Conservation (phyloP, 1,140 invertebrate genomes). For the Diorhabda sublineata region DNA sequence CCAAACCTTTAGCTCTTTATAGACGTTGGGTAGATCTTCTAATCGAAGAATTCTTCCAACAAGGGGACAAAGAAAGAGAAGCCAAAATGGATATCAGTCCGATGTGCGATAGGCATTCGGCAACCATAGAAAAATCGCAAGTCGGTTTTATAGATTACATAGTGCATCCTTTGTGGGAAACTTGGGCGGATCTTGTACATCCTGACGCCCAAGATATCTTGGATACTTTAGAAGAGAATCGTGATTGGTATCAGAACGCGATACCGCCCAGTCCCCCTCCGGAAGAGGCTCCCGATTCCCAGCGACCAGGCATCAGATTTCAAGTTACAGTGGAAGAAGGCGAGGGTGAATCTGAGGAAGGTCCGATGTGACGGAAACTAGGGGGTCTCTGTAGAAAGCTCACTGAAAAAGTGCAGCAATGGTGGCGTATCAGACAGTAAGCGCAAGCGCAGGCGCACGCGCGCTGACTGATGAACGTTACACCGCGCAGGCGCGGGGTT, state of each 20-base stretch:
- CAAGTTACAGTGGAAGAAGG: conserved; percentile 84
- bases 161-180: conserved; percentile 98
- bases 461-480: conserved; percentile 26
- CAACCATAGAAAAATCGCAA: conserved; percentile 97
- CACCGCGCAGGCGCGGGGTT: conserved; percentile 43
- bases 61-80: conserved; percentile 90
- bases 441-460: conserved; percentile 44
- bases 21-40: conserved; percentile 87
- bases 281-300: conserved; percentile 43
- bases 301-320: conserved; percentile 40
- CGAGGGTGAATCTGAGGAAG: conserved; percentile 61
- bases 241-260: conserved; percentile 94
- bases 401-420: conserved; percentile 77
- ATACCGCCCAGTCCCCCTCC: conserved; percentile 73
- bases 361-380: conserved; percentile 84
- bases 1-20: conserved; percentile 94
- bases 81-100: conserved; percentile 93
- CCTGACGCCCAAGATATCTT: conserved; percentile 97
- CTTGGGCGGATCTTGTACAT: conserved; percentile 98
- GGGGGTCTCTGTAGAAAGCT: conserved; percentile 79
- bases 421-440: conserved; percentile 70
- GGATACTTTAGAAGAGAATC: conserved; percentile 95
- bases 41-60: conserved; percentile 97
- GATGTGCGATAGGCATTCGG: conserved; percentile 94
- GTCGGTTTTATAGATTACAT: conserved; percentile 99